Evolutionary conservation across 2,797 vertebrate genomes (phyloP).

Genomic region (Erethizon dorsatum): DNA sequence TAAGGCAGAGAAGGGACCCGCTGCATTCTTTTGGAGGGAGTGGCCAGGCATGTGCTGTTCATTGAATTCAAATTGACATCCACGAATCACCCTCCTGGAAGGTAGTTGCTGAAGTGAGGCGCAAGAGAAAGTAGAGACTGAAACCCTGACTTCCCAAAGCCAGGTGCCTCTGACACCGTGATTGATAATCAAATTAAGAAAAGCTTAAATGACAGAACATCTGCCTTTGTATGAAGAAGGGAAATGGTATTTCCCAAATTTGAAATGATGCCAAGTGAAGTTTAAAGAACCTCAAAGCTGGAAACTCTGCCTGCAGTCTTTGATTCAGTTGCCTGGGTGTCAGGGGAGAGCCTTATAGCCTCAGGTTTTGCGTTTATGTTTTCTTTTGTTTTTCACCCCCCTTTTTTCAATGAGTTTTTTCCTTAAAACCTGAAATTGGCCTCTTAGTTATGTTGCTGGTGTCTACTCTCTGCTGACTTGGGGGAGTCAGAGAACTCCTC

Average conservation of each 20-base stretch:
- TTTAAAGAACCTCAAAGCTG: not conserved
- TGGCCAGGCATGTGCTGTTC: not conserved
- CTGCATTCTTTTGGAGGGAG: not conserved
- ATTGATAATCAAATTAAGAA: not conserved
- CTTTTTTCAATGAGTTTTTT: not conserved
- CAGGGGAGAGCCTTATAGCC: not conserved
- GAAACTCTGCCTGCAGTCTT: not conserved
- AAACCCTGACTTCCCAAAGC: not conserved
- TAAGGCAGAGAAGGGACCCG: not conserved
- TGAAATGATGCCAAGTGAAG: not conserved
- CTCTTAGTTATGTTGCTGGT: not conserved
- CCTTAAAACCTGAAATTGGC: not conserved
- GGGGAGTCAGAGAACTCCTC: not conserved
- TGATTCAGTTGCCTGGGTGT: not conserved
- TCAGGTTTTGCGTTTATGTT: not conserved
- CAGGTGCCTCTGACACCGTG: not conserved
- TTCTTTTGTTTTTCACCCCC: not conserved
- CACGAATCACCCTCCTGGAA: no score
- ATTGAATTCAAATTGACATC: not conserved
- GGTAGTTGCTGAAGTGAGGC: not conserved
- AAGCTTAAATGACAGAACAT: not conserved
- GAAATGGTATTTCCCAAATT: not conserved
- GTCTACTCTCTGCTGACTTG: not conserved
- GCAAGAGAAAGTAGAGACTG: not conserved
- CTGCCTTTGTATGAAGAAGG: not conserved